These are phyloP conservation scores for Tangara arthus DNA, from an alignment of 2,797 vertebrate species.

Conservation along the genomic window DNA sequence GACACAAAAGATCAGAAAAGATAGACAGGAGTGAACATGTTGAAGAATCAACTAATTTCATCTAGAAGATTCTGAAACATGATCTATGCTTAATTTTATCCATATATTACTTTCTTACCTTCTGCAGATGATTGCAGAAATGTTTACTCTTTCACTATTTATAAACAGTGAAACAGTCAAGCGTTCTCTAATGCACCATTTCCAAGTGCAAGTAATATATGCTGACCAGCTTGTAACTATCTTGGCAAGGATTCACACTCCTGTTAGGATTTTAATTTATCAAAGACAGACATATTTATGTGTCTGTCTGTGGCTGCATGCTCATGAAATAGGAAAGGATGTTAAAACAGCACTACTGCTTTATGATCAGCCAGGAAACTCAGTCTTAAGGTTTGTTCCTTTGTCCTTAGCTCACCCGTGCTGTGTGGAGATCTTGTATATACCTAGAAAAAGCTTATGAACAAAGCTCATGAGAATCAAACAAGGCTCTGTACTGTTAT, in stretches of 20 bases:
- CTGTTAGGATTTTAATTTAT: slow-evolving; percentile 71
- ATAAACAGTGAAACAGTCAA: slow-evolving; percentile 52
- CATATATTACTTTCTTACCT: slow-evolving; percentile 7
- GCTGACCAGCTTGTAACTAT: slow-evolving; percentile 52
- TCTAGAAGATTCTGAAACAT: not conserved
- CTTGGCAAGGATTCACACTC: slow-evolving; percentile 67
- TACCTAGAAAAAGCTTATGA: not conserved
- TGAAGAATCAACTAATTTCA: not conserved
- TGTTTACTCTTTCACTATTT: slow-evolving; percentile 42
- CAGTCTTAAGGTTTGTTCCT: slow-evolving; percentile 2
- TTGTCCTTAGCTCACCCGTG: not conserved
- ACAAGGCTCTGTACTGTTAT: not conserved
- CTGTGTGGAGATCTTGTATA: not conserved
- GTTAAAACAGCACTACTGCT: slow-evolving; percentile 45
- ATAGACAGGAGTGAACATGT: not conserved
- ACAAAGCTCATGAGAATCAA: not conserved
- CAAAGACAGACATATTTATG: slow-evolving; percentile 67
- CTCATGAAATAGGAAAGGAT: slow-evolving; percentile 56
- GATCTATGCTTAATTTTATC: not conserved
- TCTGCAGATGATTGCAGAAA: slow-evolving; percentile 53
- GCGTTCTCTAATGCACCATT: slow-evolving; percentile 47
- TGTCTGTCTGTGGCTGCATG: slow-evolving; percentile 46
- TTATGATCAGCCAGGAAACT: slow-evolving; percentile 40
- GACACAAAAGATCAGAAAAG: not conserved
- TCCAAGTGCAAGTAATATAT: slow-evolving; percentile 34